Percentiles rank a stretch among this genome's conserved stretches.
These are phyloP conservation scores for Cataglyphis livida DNA, from an alignment of 2,888 invertebrate species.

Conservation along the genomic window DNA sequence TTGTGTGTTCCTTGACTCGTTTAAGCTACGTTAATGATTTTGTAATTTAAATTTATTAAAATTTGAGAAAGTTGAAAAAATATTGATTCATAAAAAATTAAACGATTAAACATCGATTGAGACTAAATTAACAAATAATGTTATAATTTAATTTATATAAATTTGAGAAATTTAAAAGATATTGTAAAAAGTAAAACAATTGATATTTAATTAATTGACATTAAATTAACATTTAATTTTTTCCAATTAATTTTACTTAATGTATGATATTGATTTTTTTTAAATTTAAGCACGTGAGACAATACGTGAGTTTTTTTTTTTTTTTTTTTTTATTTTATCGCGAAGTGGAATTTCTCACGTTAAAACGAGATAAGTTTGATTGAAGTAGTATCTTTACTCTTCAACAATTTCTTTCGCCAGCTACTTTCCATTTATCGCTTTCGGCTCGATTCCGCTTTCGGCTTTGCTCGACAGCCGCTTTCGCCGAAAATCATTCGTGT, in stretches of 20 bases:
- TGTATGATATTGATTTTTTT: background rate
- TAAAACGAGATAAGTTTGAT: background rate
- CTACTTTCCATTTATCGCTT: conserved; percentile 32
- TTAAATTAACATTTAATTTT: background rate
- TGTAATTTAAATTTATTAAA: no score
- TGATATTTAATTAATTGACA: no score
- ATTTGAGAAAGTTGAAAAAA: no score
- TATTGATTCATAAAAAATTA: no score
- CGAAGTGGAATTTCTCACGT: background rate
- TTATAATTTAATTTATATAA: background rate
- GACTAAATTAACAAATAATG: no score
- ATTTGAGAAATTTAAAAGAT: no score
- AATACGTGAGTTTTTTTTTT: no score
- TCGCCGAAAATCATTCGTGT: conserved; percentile 36
- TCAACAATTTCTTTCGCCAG: conserved; percentile 36
- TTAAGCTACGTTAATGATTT: background rate
- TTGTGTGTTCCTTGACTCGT: background rate
- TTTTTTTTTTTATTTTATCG: background rate
- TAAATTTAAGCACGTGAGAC: background rate
- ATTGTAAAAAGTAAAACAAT: background rate
- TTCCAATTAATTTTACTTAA: background rate
- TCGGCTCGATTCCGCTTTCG: conserved; percentile 37
- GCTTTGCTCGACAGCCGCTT: conserved; percentile 19
- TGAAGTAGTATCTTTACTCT: conserved; percentile 18
- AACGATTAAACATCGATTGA: no score